These are phyloP conservation scores for Meteorus colon DNA, from an alignment of 2,888 invertebrate genomes.

Conservation along the genomic window DNA sequence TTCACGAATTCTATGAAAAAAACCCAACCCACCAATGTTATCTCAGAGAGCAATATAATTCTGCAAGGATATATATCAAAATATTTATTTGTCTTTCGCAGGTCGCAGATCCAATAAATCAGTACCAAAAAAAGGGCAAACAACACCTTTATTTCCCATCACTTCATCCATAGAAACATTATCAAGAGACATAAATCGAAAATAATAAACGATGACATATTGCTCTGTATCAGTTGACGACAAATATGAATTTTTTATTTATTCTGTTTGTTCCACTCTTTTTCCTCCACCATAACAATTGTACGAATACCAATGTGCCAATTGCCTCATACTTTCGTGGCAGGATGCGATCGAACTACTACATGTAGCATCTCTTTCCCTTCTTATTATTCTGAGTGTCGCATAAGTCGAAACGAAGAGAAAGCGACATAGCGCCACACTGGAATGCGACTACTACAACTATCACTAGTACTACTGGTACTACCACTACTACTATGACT, in stretches of 20 bases:
- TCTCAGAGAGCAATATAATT: too few relatives aligned
- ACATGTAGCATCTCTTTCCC: background rate
- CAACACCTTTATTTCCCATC: too few relatives aligned
- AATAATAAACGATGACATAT: background rate
- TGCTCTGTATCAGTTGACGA: background rate
- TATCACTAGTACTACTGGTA: background rate
- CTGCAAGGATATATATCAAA: too few relatives aligned
- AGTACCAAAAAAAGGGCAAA: too few relatives aligned
- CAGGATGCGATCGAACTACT: conserved; percentile 16
- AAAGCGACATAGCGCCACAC: conserved; percentile 23
- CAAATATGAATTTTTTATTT: background rate
- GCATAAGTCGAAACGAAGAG: conserved; percentile 42
- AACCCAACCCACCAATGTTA: too few relatives aligned
- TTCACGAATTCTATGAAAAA: too few relatives aligned
- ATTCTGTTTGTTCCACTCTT: background rate
- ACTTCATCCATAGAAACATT: too few relatives aligned
- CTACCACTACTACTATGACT: background rate
- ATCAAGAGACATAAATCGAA: too few relatives aligned
- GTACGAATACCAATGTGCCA: conserved; percentile 17
- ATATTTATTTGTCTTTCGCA: too few relatives aligned
- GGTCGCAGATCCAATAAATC: too few relatives aligned
- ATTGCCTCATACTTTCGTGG: conserved; percentile 13
- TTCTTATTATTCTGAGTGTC: conserved; percentile 49
- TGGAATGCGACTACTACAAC: conserved; percentile 46
- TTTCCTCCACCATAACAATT: background rate